Conservation (phyloP, 2,888 invertebrate genomes). For the Melikaiella ostensackeni region DNA sequence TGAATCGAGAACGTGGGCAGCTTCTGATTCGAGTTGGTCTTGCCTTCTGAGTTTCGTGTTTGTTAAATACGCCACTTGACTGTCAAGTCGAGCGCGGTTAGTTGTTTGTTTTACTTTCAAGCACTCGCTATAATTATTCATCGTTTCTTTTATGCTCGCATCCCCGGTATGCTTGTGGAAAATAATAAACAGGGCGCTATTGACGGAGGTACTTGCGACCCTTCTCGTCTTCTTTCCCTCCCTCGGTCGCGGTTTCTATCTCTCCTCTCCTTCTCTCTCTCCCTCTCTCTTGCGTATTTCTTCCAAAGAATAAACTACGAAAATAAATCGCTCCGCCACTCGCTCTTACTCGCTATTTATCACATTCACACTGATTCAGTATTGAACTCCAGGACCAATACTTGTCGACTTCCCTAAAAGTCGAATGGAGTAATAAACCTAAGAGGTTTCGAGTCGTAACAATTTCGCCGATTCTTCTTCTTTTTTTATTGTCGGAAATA, state of each 20-base stretch:
- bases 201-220: constrained; percentile 62
- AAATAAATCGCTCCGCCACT: constrained; percentile 63
- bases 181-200: constrained; percentile 66
- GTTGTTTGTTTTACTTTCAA: constrained; percentile 72
- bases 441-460: constrained; percentile 16
- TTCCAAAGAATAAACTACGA: constrained; percentile 68
- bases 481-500: background rate
- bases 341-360: constrained; percentile 59
- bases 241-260: constrained; percentile 43
- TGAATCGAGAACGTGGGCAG: constrained; percentile 25
- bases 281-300: constrained; percentile 39
- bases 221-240: constrained; percentile 52
- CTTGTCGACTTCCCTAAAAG: constrained; percentile 2
- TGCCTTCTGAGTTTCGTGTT: constrained; percentile 55
- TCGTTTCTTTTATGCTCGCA: constrained; percentile 66
- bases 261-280: constrained; percentile 43
- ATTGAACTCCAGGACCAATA: constrained; percentile 47
- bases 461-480: constrained; percentile 11
- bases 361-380: constrained; percentile 58
- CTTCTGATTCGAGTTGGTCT: constrained; percentile 38
- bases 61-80: constrained; percentile 72
- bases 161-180: constrained; percentile 52
- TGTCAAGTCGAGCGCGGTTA: constrained; percentile 69
- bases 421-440: constrained; percentile 8
- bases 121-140: constrained; percentile 74